Evolutionary conservation across 2,113 vertebrate genomes (phyloP), one percentile per base, ranked within the genome.

Genomic region (Semnopithecus entellus): DNA sequence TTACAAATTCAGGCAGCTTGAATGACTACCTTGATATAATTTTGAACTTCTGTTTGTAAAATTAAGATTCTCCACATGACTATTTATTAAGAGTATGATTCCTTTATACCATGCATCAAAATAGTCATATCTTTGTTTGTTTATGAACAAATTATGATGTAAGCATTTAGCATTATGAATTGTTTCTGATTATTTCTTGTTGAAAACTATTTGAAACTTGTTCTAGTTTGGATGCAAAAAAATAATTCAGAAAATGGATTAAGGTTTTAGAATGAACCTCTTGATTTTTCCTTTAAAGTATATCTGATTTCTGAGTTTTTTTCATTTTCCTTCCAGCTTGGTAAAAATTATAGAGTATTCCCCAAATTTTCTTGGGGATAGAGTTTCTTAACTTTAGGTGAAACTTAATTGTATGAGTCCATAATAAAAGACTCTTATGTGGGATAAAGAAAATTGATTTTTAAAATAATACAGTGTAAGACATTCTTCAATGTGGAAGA

Each of bases 31-130:
- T 86, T 52, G 38, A 78, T 52, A 72, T 78, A 48, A 94, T 88
- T 97, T 82, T 88, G 43, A 92, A 87, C 23, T 92, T 92, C 55
- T 68, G 45, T 59, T 95, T 97, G 50, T 90, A 85, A 91, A 94
- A 88, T 48, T 87, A 72, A 97, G 52, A 92, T 89, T 93, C 40
- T 80, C 80, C 32, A 4, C 80, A 85, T 25, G 70, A 92, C 20
- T 95, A 14, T 64, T 64, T 90, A 52, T 52, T 91, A 40, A 52
- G 66, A 92, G 4, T 35, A 79, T 23, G 16, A 84, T 38, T 72
- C 0, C 1, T 95, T 91, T 83, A 52, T 73, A 80, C 35, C 17
- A 30, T 20, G 22, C 1, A 17, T 90, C 66, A 48, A 68, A 86
- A 85, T 66, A 90, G 76, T 32, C 45, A 52, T 48, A 55, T 48